These are phyloP conservation scores for Pempheris klunzingeri DNA, from an alignment of 2,797 vertebrate species.

Conservation along the genomic window DNA sequence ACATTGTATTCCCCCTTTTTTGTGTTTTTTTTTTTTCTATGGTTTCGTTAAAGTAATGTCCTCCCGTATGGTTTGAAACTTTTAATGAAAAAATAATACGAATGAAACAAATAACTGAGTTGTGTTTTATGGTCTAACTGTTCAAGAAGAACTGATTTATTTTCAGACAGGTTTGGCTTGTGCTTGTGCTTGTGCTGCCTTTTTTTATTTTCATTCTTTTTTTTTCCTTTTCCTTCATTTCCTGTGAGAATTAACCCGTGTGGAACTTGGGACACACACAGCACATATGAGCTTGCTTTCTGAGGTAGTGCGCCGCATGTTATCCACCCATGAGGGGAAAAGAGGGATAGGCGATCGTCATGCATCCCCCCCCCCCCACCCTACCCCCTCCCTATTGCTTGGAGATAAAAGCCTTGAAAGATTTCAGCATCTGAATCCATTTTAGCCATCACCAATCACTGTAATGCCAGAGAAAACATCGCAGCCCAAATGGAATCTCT, in stretches of 20 bases:
- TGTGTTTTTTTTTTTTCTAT: conserved; percentile 73
- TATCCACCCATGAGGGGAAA: conserved; percentile 41
- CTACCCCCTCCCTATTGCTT: too few relatives aligned
- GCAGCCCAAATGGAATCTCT: conserved; percentile 37
- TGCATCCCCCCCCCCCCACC: too few relatives aligned
- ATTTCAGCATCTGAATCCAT: conserved; percentile 58
- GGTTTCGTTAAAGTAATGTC: conserved; percentile 67
- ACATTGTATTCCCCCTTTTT: conserved; percentile 55
- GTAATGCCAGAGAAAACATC: conserved; percentile 30
- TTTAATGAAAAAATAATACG: conserved; percentile 72
- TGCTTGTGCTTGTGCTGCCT: conserved; percentile 62
- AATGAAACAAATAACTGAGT: conserved; percentile 69
- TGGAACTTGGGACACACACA: conserved; percentile 57
- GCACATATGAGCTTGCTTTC: conserved; percentile 64
- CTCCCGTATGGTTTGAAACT: conserved; percentile 61
- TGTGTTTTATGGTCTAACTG: conserved; percentile 70
- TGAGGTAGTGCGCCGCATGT: conserved; percentile 54
- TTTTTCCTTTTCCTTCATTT: conserved; percentile 31
- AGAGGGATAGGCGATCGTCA: conserved; percentile 41
- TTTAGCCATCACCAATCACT: conserved; percentile 50
- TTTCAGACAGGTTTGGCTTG: conserved; percentile 61
- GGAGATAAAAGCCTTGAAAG: conserved; percentile 65
- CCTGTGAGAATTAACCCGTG: conserved; percentile 63
- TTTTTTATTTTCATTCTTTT: conserved; percentile 29
- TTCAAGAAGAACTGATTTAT: conserved; percentile 64